Evolutionary conservation across 2,888 invertebrate genomes (phyloP), one percentile per base, ranked within the genome.

Genomic region (Tenthredo amoena): DNA sequence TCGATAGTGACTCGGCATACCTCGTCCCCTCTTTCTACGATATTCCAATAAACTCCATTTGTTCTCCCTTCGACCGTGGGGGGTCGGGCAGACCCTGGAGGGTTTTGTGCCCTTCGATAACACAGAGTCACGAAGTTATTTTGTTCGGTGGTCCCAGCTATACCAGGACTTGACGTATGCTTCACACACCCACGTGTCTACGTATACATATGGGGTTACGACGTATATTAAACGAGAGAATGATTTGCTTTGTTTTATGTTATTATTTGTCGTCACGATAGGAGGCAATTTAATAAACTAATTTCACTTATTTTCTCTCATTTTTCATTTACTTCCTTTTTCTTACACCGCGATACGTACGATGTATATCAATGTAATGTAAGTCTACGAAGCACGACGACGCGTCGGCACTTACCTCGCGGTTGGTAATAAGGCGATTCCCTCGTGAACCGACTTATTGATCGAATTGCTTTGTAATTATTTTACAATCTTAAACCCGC

Each of bases 1-100:
- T 86, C 87, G 87, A 87, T 84, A 87, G 87, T 91, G 90, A 91
- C 89, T 90, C 87, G 84, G 83, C 85, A 81, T 26, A 58, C 12
- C 21, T n/a, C 26, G 37, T 5, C 26, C 40, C 81, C 81, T 62
- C 21, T 58, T 81, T 40, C n/a, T n/a, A 37, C 40, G 40, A 62
- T 37, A 62, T 81, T 58, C 18, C 40, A 87, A 86, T 88, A 87
- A 87, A 86, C 87, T 87, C 85, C 43, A 85, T 86, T 88, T 86
- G 86, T 88, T 88, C 87, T 84, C 86, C 85, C 86, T 37, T 81
- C 81, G 65, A 31, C 79, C 68, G 79, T 58, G 85, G 85, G 79
- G 85, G 79, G 85, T 85, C 85, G 79, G 50, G 62, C 18, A 21
- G 47, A 47, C 79, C 40, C 26, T 21, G n/a, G 84, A 47, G 84